Conservation (phyloP, 2,888 invertebrate genomes). For the Hypolimnas misippus region DNA sequence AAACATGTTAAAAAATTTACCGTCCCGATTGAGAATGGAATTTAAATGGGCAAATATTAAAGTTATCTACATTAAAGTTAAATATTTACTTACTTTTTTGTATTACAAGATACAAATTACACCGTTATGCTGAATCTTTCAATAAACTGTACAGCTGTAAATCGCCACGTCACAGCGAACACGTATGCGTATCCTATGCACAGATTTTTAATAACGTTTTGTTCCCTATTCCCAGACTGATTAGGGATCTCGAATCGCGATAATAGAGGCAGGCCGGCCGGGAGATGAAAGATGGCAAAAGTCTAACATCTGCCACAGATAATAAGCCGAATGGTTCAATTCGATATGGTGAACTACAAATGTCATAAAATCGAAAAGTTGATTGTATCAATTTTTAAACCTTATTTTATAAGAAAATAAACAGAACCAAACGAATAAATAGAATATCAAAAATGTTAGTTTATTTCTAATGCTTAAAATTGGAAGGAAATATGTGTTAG, state of each 20-base stretch:
- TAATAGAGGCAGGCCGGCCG: conserved; percentile 41
- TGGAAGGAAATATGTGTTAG: too few relatives aligned
- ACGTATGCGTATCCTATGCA: conserved; percentile 63
- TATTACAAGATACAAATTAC: conserved; percentile 40
- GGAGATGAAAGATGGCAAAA: conserved; percentile 43
- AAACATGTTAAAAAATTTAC: background rate
- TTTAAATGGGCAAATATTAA: background rate
- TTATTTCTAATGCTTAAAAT: too few relatives aligned
- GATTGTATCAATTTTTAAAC: too few relatives aligned
- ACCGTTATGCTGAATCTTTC: conserved; percentile 34
- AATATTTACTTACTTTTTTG: conserved; percentile 34
- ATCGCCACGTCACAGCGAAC: conserved; percentile 70
- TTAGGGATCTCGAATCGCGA: conserved; percentile 33
- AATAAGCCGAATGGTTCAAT: background rate
- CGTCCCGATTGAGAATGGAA: background rate
- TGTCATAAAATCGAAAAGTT: conserved; percentile 5
- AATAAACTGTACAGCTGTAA: conserved; percentile 13
- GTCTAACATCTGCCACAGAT: background rate
- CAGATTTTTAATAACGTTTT: conserved; percentile 53
- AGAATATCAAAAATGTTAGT: too few relatives aligned
- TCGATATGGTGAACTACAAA: background rate
- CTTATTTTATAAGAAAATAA: too few relatives aligned
- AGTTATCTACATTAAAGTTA: conserved; percentile 11
- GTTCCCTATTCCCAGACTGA: conserved; percentile 44
- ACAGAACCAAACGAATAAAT: too few relatives aligned